Percentiles rank a stretch among this genome's conserved stretches.
Conservation (phyloP, 2,113 vertebrate genomes). For the Hyaena hyaena region DNA sequence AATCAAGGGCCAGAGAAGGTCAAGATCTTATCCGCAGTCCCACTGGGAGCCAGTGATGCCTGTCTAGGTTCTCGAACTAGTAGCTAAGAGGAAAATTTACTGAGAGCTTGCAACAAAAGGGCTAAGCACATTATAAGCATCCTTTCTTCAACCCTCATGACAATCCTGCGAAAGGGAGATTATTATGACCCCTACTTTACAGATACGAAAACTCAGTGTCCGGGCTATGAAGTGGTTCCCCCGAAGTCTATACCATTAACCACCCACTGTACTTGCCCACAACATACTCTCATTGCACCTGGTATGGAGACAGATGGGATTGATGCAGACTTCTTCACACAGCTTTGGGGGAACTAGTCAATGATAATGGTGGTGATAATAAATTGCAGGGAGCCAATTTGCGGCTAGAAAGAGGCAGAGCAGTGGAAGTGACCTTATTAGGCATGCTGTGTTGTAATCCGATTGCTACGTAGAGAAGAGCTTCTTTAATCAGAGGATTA, state of each 20-base stretch:
- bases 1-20: not conserved
- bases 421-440: slow-evolving; percentile 36
- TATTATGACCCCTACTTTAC: not conserved
- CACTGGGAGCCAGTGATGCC: no score
- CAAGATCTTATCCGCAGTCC: not conserved
- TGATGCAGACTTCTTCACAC: not conserved
- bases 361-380: not conserved
- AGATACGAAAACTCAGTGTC: slow-evolving; percentile 1
- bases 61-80: not conserved
- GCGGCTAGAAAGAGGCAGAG: slow-evolving; percentile 32
- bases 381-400: slow-evolving; percentile 32
- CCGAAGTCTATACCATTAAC: not conserved
- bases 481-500: slow-evolving; percentile 59
- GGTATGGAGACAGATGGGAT: not conserved
- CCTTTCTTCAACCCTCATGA: not conserved
- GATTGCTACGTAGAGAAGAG: not conserved
- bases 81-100: not conserved
- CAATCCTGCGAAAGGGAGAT: not conserved
- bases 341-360: slow-evolving; percentile 23
- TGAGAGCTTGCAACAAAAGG: not conserved
- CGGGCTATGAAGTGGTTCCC: not conserved
- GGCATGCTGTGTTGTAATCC: slow-evolving; percentile 41
- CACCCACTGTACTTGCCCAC: not conserved
- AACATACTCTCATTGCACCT: fast-evolving
- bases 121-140: not conserved